Conservation (phyloP, 2,888 invertebrate genomes). For the Dione vanillae region DNA sequence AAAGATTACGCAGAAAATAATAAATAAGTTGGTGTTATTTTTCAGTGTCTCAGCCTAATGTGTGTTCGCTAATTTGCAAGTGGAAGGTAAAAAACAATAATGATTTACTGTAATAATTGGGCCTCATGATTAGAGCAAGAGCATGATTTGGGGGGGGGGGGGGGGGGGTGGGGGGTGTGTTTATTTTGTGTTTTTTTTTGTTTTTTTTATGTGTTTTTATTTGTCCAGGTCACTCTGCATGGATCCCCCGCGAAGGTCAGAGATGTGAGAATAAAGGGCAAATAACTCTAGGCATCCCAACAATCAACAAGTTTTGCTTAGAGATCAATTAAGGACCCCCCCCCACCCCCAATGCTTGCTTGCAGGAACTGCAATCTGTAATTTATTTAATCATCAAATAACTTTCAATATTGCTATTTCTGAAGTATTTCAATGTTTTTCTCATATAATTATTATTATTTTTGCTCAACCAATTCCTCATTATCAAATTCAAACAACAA, state of each 20-base stretch:
- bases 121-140: too few species aligned
- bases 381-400: not conserved
- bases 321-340: conserved; percentile 71
- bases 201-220: too few species aligned
- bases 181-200: too few species aligned
- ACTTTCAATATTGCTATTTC: not conserved
- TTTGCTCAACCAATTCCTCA: too few species aligned
- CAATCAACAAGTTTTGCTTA: conserved; percentile 68
- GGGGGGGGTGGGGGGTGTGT: too few species aligned
- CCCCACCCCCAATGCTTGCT: too few species aligned
- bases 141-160: too few species aligned
- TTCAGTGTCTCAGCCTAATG: conserved; percentile 82
- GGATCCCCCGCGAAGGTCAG: conserved; percentile 78
- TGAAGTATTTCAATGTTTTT: too few species aligned
- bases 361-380: conserved; percentile 75
- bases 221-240: conserved; percentile 69
- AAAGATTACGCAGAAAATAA: not conserved
- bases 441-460: too few species aligned
- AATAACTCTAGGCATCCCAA: conserved; percentile 70
- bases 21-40: conserved; percentile 47
- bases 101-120: conserved; percentile 17
- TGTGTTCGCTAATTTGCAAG: conserved; percentile 79
- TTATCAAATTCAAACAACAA: too few species aligned
- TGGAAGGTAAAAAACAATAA: conserved; percentile 66
- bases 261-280: conserved; percentile 75